Percentiles rank a stretch among this genome's conserved stretches.
Conservation (phyloP, 2,888 invertebrate species). For the Cantharis lateralis region DNA sequence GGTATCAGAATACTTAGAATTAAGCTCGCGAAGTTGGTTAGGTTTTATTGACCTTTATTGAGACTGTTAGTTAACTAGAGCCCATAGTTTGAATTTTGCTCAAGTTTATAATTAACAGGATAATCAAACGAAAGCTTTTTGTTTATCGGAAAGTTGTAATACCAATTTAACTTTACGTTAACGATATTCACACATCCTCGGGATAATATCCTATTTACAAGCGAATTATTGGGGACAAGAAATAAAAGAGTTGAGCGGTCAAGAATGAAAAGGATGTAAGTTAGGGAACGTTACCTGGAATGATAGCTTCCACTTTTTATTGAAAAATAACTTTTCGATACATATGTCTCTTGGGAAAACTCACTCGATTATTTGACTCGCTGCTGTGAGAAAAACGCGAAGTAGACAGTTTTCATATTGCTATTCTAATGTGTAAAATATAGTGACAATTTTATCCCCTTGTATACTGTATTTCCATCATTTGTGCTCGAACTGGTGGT, state of each 20-base stretch:
- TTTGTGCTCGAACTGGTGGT: slow-evolving; percentile 42
- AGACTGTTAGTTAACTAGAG: background rate
- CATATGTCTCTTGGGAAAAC: slow-evolving; percentile 39
- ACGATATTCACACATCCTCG: background rate
- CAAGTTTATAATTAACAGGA: slow-evolving; percentile 5
- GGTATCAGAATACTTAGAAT: background rate
- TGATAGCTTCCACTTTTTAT: slow-evolving; percentile 37
- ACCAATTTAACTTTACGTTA: background rate
- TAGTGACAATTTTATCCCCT: slow-evolving; percentile 51
- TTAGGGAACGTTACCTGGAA: slow-evolving; percentile 35
- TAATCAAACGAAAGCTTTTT: background rate
- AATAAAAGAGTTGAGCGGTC: background rate
- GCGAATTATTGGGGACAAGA: background rate
- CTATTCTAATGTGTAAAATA: slow-evolving; percentile 52
- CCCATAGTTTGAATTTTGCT: background rate
- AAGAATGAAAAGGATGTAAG: slow-evolving; percentile 13
- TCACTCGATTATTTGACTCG: slow-evolving; percentile 45
- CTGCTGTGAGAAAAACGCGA: slow-evolving; percentile 40
- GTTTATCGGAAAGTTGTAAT: background rate
- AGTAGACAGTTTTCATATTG: slow-evolving; percentile 49
- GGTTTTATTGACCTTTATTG: background rate
- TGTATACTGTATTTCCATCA: slow-evolving; percentile 49
- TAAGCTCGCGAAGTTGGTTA: background rate
- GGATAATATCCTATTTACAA: background rate
- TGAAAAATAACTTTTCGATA: slow-evolving; percentile 42